Evolutionary conservation across 1,140 invertebrate genomes (phyloP).

Genomic region (Pseudobourletiella spinata): DNA sequence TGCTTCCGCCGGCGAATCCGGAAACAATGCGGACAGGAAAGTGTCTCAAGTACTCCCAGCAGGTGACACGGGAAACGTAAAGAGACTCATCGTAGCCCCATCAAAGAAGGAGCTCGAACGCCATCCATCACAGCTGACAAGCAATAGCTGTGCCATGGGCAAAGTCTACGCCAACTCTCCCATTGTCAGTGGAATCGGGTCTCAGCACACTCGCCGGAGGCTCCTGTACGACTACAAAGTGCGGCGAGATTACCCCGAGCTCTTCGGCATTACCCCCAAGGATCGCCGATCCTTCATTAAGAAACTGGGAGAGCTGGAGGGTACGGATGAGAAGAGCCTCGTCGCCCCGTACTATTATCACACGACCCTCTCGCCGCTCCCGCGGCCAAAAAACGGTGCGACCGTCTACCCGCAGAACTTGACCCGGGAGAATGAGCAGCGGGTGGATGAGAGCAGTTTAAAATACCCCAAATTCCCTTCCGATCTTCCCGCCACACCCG

Average conservation of each 20-base stretch:
- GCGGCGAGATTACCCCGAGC: slow-evolving; percentile 32
- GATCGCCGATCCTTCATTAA: slow-evolving; percentile 35
- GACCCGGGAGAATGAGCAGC: not conserved
- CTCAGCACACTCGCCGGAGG: slow-evolving; percentile 14
- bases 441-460: not conserved
- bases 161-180: slow-evolving; percentile 22
- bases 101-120: not conserved
- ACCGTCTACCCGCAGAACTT: not conserved
- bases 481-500: not conserved
- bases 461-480: not conserved
- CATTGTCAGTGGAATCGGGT: slow-evolving; percentile 23
- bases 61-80: not conserved
- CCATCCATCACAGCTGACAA: not conserved
- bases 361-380: slow-evolving; percentile 15
- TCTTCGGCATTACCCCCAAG: slow-evolving; percentile 34
- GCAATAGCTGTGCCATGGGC: not conserved
- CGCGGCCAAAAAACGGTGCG: not conserved
- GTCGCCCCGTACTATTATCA: slow-evolving; percentile 34
- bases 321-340: slow-evolving; percentile 5
- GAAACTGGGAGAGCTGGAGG: slow-evolving; percentile 15
- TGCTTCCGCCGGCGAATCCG: not conserved
- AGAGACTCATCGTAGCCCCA: not conserved
- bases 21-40: not conserved
- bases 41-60: not conserved
- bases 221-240: slow-evolving; percentile 29